Base-by-base conservation (phyloP, 2,113 vertebrate genomes). In the Perca flavescens region DNA sequence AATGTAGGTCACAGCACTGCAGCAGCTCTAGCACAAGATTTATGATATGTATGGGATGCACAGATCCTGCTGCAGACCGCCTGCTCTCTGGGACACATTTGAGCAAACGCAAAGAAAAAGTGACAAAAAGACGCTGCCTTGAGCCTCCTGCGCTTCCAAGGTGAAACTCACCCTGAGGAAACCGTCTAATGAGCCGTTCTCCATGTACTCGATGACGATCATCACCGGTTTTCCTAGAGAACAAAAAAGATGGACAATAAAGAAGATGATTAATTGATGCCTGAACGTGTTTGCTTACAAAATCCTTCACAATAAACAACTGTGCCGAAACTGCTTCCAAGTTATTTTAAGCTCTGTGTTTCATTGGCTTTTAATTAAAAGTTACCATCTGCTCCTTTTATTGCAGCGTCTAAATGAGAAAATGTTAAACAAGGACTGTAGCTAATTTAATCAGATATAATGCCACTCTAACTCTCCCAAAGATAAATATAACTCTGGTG, bases 181-280 rank as follows among this genome's bases (percentile, higher is more conserved):
- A 64, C 96, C 96, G 88, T 99, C 98, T 90, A 99, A 95, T 78
- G 98, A 97, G 88, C 98, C 98, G 79, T 99, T 99, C 92, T 99
- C 98, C 98, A 99, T 99, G 91, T 98, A 99, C 96, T 99, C 98
- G 90, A 99, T 99, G 93, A 99, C 97, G 91, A 99, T 99, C 98
- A 99, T 99, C 86, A 99, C 97, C 31, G 98, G 98, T 90, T 99
- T 99, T 86, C 97, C 98, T 99, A 87, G 21, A 86, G 82, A 88
- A 49, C 93, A 92, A 80, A 66, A 43, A 43, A 68, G 14, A 40
- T 1, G 43, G 65, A 81, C 43, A 77, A 83, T 78, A 86, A 82
- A 52, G 5, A 6, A 53, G 21, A 79, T 80, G 75, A 90, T 91
- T 89, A 91, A 91, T 89, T 81, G 72, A 83, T 82, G 69, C 34